These are phyloP conservation scores for Zoroaster sp. DNA, from an alignment of 53 echinoderm and acorn worm genomes.

Conservation along the genomic window DNA sequence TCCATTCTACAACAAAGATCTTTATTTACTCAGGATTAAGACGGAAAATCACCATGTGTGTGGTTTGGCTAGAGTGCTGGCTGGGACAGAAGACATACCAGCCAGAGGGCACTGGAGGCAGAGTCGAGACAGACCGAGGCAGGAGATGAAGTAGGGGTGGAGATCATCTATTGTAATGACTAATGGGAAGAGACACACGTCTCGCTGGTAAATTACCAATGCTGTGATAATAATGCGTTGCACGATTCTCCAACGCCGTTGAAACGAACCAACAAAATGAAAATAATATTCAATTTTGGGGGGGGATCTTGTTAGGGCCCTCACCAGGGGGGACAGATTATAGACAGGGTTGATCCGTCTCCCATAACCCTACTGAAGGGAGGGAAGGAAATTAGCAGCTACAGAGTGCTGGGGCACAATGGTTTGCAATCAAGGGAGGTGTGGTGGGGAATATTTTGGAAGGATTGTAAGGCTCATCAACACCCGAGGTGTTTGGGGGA, in stretches of 20 bases:
- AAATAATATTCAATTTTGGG: conserved; percentile 23
- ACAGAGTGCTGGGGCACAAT: conserved; percentile 10
- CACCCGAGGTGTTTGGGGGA: conserved; percentile 6
- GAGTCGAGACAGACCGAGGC: neutral
- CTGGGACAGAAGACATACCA: neutral
- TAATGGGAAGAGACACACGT: conserved; percentile 19
- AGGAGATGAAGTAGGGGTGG: neutral
- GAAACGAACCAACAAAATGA: neutral
- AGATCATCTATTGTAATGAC: conserved; percentile 34
- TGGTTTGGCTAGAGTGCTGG: neutral
- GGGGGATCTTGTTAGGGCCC: neutral
- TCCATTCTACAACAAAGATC: neutral
- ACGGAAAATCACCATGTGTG: conserved; percentile 4
- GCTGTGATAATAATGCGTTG: conserved; percentile 10
- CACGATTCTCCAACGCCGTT: neutral
- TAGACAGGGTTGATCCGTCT: neutral
- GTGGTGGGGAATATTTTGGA: neutral
- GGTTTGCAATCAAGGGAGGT: conserved; percentile 40
- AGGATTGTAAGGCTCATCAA: neutral
- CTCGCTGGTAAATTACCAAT: neutral
- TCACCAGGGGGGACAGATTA: neutral
- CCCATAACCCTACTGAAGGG: neutral
- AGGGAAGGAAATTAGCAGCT: conserved; percentile 16
- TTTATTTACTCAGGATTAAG: conserved; percentile 39
- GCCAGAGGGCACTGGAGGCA: neutral